Evolutionary conservation across 2,888 invertebrate species (phyloP).

Genomic region (Syritta pipiens): DNA sequence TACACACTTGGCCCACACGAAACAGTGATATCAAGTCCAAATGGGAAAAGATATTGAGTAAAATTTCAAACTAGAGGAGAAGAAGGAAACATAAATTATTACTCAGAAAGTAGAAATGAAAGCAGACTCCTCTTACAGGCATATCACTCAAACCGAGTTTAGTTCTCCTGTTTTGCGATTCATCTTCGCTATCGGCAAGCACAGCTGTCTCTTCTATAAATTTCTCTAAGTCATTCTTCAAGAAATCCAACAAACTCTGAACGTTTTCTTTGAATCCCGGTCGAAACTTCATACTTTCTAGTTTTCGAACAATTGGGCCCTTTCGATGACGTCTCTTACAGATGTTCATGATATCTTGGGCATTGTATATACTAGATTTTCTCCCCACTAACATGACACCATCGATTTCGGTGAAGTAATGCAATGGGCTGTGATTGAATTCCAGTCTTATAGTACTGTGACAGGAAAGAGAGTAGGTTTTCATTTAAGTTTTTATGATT

Average conservation of each 20-base stretch:
- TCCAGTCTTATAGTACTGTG: slow-evolving; percentile 89
- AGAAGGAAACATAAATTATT: background rate
- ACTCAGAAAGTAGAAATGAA: background rate
- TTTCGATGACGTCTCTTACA: slow-evolving; percentile 71
- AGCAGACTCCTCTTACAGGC: slow-evolving; percentile 75
- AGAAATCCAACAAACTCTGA: slow-evolving; percentile 75
- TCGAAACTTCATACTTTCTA: slow-evolving; percentile 77
- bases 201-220: slow-evolving; percentile 73
- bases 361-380: slow-evolving; percentile 73
- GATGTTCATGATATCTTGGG: slow-evolving; percentile 72
- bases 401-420: slow-evolving; percentile 94
- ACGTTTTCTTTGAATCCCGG: slow-evolving; percentile 74
- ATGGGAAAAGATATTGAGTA: slow-evolving; percentile 88
- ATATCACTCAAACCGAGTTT: slow-evolving; percentile 75
- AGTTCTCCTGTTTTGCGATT: too few relatives aligned
- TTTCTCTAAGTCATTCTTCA: slow-evolving; percentile 77
- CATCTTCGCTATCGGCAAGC: slow-evolving; percentile 36
- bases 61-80: slow-evolving; percentile 88
- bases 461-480: slow-evolving; percentile 60
- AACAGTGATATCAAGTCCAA: slow-evolving; percentile 89
- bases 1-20: slow-evolving; percentile 87
- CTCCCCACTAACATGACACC: slow-evolving; percentile 89
- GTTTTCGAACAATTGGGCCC: slow-evolving; percentile 76
- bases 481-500: too few relatives aligned
- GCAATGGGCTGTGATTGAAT: slow-evolving; percentile 89